These are phyloP conservation scores for Acheta domesticus DNA, from an alignment of 2,888 invertebrate species.

Conservation along the genomic window DNA sequence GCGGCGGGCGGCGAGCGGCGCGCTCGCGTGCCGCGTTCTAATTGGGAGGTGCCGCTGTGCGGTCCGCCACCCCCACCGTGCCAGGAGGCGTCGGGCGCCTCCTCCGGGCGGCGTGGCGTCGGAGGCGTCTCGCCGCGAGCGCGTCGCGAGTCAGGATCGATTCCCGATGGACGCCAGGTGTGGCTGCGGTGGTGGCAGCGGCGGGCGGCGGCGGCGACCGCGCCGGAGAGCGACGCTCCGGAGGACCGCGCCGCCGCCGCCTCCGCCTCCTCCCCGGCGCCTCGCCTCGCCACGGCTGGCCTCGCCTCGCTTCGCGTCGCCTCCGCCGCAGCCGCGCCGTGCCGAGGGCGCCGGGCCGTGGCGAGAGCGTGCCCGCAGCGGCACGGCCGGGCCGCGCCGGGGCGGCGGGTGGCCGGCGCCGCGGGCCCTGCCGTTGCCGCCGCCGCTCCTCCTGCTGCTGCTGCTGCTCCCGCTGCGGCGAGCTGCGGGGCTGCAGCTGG, in stretches of 20 bases:
- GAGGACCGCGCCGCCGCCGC: background rate
- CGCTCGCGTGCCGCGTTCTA: background rate
- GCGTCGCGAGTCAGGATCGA: constrained; percentile 18
- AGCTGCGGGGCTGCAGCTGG: background rate
- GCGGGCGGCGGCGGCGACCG: background rate
- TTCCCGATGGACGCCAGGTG: constrained; percentile 8
- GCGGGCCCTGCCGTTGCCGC: background rate
- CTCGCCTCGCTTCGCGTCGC: background rate
- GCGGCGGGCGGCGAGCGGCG: background rate
- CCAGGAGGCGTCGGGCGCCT: background rate
- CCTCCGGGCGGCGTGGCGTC: background rate
- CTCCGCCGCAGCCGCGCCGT: background rate
- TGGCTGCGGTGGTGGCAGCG: background rate
- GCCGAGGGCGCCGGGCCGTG: background rate
- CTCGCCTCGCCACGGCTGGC: background rate
- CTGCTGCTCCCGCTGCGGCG: background rate
- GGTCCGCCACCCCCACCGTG: background rate
- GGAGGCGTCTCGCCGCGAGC: background rate
- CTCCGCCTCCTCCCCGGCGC: background rate
- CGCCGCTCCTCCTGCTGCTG: background rate
- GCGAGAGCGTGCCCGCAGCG: constrained; percentile 5
- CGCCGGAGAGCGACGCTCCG: background rate
- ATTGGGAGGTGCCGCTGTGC: background rate
- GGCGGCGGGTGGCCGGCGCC: background rate
- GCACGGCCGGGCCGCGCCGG: background rate